Evolutionary conservation across 2,888 invertebrate genomes (phyloP), one percentile per base, ranked within the genome.

Genomic region (Macaria liturata): DNA sequence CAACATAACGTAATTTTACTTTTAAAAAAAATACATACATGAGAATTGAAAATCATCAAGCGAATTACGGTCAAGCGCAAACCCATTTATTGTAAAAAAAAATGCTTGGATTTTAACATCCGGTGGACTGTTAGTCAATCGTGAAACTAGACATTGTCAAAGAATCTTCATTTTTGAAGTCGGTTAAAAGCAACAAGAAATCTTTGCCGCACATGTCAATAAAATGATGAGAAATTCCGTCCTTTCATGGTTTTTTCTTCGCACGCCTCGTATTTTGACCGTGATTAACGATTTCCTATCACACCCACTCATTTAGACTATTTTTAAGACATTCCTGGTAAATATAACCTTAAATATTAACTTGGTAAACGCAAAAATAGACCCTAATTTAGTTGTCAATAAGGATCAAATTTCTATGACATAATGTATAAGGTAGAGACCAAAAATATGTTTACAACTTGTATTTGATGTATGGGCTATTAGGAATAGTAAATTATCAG

Each of bases 201-300:
- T 20, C 20, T 20, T 20, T 20, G 20, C 20, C 20, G 20, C 20
- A 20, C 20, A 20, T 20, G 20, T 20, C 20, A 20, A 20, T 20
- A 20, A 37, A 37, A 7, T 37, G 1, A 42, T 42, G 42, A 42
- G 42, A 42, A 42, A n/a, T 6, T 2, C 34, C 9, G 9, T 42
- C 42, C 42, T 42, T n/a, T n/a, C 9, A 42, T 8, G n/a, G 9
- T 42, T 42, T 42, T 46, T 46, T 46, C 46, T 46, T 0, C 6
- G 42, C 54, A 8, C 9, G 34, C 54, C 51, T 53, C 57, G 49
- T 54, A 49, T 49, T 56, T 49, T 53, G 30, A 42, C 49, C 54
- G 44, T 72, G 74, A 76, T 66, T 64, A 71, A 78, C 62, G 68
- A 57, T 65, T 65, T 59, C 67, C 65, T 67, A 78, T 80, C 74